phyloP scores from a whole-genome alignment of 2,888 invertebrate species.

The Ophion slaviceki region DNA sequence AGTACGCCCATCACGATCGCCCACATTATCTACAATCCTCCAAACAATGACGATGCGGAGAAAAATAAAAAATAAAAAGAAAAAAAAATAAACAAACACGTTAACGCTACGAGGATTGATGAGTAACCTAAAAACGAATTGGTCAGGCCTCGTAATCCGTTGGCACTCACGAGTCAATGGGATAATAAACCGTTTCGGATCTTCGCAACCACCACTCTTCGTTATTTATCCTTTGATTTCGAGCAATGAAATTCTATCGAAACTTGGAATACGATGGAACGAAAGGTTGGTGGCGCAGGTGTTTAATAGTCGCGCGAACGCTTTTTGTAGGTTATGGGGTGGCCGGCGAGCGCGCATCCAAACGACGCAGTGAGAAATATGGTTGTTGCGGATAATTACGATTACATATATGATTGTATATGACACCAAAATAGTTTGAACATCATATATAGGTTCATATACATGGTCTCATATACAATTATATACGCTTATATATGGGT shows the following conservation, averaged over 20 bases:
- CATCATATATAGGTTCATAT: too few species aligned
- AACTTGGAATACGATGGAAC: too few species aligned
- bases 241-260: too few species aligned
- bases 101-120: neutral
- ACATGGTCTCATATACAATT: too few species aligned
- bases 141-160: neutral
- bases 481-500: too few species aligned
- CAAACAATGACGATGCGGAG: neutral
- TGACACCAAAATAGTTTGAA: too few species aligned
- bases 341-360: neutral
- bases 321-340: neutral
- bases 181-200: neutral
- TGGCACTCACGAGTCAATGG: conserved; percentile 38
- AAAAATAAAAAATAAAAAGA: neutral
- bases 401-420: too few species aligned
- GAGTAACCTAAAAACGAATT: neutral
- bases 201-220: conserved; percentile 17
- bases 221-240: too few species aligned
- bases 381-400: too few species aligned
- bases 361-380: neutral
- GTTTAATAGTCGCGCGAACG: neutral
- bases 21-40: conserved; percentile 87
- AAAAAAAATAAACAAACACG: neutral
- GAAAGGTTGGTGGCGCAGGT: too few species aligned
- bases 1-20: conserved; percentile 88